These are phyloP conservation scores for Rafetus swinhoei DNA, from an alignment of 2,113 vertebrate genomes.

Conservation along the genomic window DNA sequence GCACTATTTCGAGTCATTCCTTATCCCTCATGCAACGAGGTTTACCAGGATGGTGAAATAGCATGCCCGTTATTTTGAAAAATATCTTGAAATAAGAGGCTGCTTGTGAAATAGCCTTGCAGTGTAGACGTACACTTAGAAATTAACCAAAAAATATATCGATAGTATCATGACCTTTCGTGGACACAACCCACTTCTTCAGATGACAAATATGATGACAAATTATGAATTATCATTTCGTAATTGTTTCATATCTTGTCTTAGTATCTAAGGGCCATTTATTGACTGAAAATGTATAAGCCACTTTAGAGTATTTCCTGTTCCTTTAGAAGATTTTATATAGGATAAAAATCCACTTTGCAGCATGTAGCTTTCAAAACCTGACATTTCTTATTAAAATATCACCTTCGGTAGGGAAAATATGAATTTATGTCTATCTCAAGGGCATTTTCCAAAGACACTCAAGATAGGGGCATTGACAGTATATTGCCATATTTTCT, in stretches of 20 bases:
- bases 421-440: not conserved
- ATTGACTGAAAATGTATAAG: not conserved
- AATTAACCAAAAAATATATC: no score
- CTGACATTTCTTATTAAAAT: not conserved
- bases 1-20: no score
- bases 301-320: not conserved
- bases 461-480: not conserved
- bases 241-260: not conserved
- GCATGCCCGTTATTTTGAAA: no score
- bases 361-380: not conserved
- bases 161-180: no score
- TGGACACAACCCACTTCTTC: no score
- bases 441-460: slow-evolving; percentile 23
- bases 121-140: no score
- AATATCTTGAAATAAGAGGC: no score
- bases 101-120: no score
- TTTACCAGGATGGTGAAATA: no score
- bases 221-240: no score
- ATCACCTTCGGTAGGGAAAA: not conserved
- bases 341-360: not conserved
- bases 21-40: no score
- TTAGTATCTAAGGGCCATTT: not conserved
- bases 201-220: no score
- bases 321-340: not conserved
- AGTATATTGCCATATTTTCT: not conserved